A percentile compares a stretch with the other conserved stretches of the same genome.
Conservation (phyloP, 1,140 invertebrate genomes). For the Drosophila nigrodunni region DNA sequence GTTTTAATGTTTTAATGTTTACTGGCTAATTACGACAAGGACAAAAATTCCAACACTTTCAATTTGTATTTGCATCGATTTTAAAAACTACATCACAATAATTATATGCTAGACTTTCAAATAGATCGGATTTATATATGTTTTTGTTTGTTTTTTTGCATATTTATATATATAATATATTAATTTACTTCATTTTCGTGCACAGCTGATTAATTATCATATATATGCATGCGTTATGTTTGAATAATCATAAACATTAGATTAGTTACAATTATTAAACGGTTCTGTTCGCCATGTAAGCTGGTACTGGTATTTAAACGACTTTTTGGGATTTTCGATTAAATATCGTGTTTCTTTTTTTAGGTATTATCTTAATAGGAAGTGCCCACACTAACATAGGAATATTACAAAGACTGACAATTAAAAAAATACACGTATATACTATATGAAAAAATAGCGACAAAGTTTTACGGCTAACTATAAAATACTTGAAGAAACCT, state of each 20-base stretch:
- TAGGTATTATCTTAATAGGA: slow-evolving; percentile 34
- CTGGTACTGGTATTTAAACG: slow-evolving; percentile 30
- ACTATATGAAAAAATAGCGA: slow-evolving; percentile 33
- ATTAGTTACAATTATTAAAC: slow-evolving; percentile 34
- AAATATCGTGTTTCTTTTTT: slow-evolving; percentile 1
- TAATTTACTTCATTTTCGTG: slow-evolving; percentile 42
- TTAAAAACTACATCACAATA: slow-evolving; percentile 84
- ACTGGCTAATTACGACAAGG: slow-evolving; percentile 60
- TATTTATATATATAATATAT: slow-evolving; percentile 26
- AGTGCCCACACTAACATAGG: slow-evolving; percentile 29
- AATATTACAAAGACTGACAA: slow-evolving; percentile 26
- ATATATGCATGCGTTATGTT: slow-evolving; percentile 44
- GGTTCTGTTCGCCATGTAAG: slow-evolving; percentile 23
- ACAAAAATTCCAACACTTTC: slow-evolving; percentile 57
- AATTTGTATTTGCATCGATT: slow-evolving; percentile 56
- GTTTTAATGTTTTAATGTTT: slow-evolving; percentile 31
- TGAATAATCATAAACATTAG: slow-evolving; percentile 35
- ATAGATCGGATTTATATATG: slow-evolving; percentile 50
- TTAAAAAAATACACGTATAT: slow-evolving; percentile 15
- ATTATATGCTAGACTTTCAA: slow-evolving; percentile 81
- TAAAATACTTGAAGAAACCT: slow-evolving; percentile 78
- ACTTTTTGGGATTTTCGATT: slow-evolving; percentile 26
- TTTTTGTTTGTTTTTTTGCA: slow-evolving; percentile 27
- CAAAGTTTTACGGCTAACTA: slow-evolving; percentile 64
- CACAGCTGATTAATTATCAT: slow-evolving; percentile 57